Evolutionary conservation across 2,113 vertebrate species (phyloP).

Genomic region (Romanogobio albipinnatus): DNA sequence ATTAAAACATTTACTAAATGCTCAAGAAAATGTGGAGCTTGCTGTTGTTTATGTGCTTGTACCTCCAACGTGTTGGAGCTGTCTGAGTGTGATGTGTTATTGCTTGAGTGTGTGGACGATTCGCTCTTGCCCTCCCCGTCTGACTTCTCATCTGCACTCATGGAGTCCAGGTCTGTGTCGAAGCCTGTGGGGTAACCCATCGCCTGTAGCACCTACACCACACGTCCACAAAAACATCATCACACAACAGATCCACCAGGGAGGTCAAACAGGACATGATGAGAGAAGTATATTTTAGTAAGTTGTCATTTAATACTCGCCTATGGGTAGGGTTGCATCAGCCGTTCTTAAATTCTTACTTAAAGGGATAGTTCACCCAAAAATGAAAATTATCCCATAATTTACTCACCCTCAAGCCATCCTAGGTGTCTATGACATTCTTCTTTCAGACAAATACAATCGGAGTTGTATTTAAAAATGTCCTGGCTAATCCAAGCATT

Average conservation of each 20-base stretch:
- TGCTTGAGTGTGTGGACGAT: slow-evolving; percentile 92
- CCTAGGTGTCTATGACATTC: too few species aligned
- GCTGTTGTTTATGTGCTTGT: neutral
- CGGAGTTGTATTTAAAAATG: too few species aligned
- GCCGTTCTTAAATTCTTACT: too few species aligned
- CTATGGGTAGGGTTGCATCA: too few species aligned
- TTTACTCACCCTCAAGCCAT: too few species aligned
- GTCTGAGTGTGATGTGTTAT: slow-evolving; percentile 93
- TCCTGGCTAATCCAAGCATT: too few species aligned
- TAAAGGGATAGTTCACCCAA: too few species aligned
- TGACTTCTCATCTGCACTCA: slow-evolving; percentile 97
- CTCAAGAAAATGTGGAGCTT: neutral
- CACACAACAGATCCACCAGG: neutral
- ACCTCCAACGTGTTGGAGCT: slow-evolving; percentile 97
- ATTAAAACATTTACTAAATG: neutral
- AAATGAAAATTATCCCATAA: too few species aligned
- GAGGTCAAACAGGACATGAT: neutral
- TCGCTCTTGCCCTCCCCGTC: slow-evolving; percentile 96
- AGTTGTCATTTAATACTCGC: neutral
- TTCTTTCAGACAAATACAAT: too few species aligned
- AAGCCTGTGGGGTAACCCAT: slow-evolving; percentile 99
- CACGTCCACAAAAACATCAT: neutral
- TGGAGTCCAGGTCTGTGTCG: slow-evolving; percentile 93
- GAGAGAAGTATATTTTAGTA: neutral
- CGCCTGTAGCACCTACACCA: slow-evolving; percentile 89